These are phyloP conservation scores for Caenorhabditis sp. DNA, from an alignment of 2,888 invertebrate genomes.

Conservation along the genomic window DNA sequence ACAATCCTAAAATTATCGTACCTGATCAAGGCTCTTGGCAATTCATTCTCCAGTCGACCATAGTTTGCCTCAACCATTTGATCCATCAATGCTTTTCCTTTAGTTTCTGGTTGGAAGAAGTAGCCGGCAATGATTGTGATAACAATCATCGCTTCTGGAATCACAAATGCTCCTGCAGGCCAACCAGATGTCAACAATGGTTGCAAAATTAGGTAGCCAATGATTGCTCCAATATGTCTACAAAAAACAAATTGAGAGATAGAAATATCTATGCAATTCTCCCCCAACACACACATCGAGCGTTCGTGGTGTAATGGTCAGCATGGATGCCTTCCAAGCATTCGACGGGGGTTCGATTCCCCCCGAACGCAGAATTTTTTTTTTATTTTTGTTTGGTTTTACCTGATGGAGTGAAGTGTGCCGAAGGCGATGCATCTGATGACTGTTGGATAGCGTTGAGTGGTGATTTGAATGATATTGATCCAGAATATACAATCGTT, in stretches of 20 bases:
- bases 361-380: conserved; percentile 51
- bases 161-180: conserved; percentile 58
- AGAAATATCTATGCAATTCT: too few relatives aligned
- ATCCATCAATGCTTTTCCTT: conserved; percentile 64
- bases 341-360: conserved; percentile 62
- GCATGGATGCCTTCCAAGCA: conserved; percentile 64
- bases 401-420: conserved; percentile 61
- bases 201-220: conserved; percentile 58
- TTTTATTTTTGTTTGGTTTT: conserved; percentile 1
- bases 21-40: conserved; percentile 63
- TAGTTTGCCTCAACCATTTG: conserved; percentile 65
- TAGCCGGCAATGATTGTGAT: conserved; percentile 60
- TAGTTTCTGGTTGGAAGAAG: conserved; percentile 65
- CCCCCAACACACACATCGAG: conserved; percentile 4
- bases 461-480: conserved; percentile 65
- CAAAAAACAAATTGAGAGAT: conserved; percentile 2
- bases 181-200: conserved; percentile 54
- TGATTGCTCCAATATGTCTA: conserved; percentile 64
- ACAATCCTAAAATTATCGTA: conserved; percentile 2
- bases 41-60: conserved; percentile 58
- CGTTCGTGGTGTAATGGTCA: conserved; percentile 62
- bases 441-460: conserved; percentile 67
- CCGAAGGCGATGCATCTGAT: conserved; percentile 68
- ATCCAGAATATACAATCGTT: conserved; percentile 68
- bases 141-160: conserved; percentile 59